Conservation (phyloP, 2,113 vertebrate genomes). For the Nymphicus hollandicus region DNA sequence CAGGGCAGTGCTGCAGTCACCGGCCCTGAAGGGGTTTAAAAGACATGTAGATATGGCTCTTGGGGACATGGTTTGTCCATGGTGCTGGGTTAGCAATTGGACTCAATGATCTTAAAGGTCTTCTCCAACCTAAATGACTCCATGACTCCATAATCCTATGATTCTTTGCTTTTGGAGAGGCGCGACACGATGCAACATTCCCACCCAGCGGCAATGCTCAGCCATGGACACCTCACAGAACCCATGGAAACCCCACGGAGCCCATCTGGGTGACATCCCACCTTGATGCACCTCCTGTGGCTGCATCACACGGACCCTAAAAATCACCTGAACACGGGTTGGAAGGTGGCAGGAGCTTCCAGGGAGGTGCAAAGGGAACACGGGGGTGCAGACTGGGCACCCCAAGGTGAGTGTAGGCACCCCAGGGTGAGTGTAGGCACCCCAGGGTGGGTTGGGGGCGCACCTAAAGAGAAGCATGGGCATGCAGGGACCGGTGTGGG, state of each 20-base stretch:
- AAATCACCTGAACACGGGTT: not conserved
- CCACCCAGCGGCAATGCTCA: fast-evolving
- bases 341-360: not conserved
- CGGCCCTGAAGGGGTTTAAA: not conserved
- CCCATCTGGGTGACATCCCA: not conserved
- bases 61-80: not conserved
- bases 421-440: not conserved
- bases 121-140: fast-evolving
- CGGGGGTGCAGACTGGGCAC: not conserved
- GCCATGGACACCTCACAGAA: not conserved
- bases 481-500: not conserved
- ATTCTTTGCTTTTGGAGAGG: not conserved
- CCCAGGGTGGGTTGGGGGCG: not conserved
- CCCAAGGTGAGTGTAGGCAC: not conserved
- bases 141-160: fast-evolving
- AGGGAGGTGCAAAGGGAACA: fast-evolving
- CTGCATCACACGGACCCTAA: not conserved
- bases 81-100: not conserved
- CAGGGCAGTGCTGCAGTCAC: not conserved
- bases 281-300: fast-evolving
- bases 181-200: fast-evolving
- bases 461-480: not conserved
- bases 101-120: fast-evolving
- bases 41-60: fast-evolving
- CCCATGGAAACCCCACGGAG: fast-evolving